Evolutionary conservation across 2,113 vertebrate genomes (phyloP).

Genomic region (Noturus placidus): DNA sequence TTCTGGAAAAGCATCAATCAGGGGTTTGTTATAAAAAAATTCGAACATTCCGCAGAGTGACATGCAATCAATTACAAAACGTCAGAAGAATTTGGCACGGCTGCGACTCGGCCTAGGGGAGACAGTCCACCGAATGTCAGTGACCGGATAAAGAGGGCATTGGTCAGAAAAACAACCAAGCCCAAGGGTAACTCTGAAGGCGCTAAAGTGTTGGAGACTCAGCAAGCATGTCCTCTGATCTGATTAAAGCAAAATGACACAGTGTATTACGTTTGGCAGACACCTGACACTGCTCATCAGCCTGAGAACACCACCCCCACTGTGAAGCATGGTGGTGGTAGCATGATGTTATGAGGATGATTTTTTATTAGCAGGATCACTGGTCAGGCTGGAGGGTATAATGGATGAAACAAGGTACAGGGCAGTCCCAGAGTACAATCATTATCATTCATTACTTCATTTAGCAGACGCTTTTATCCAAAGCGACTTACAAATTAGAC

Average conservation of each 20-base stretch:
- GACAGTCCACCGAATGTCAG: neutral
- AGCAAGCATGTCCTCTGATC: neutral
- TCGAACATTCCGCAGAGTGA: neutral
- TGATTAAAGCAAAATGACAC: neutral
- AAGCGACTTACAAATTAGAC: too few species aligned
- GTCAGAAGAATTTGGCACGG: neutral
- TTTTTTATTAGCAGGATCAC: neutral
- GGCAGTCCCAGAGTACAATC: accelerated
- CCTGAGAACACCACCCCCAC: neutral
- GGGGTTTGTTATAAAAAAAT: neutral
- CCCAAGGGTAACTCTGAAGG: neutral
- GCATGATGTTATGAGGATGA: neutral
- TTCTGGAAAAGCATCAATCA: neutral
- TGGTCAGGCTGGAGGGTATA: neutral
- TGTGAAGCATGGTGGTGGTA: conserved; percentile 1
- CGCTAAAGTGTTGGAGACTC: neutral
- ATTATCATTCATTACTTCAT: too few species aligned
- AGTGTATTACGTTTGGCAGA: neutral
- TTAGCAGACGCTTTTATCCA: too few species aligned
- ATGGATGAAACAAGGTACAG: neutral
- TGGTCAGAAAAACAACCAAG: neutral
- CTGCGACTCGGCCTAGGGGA: neutral
- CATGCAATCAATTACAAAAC: neutral
- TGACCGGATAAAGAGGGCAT: neutral
- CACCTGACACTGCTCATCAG: too few species aligned